Percentiles rank a stretch among this genome's conserved stretches.
phyloP scores from a whole-genome alignment of 1,140 invertebrate species.

The Geopemphigus sp. region DNA sequence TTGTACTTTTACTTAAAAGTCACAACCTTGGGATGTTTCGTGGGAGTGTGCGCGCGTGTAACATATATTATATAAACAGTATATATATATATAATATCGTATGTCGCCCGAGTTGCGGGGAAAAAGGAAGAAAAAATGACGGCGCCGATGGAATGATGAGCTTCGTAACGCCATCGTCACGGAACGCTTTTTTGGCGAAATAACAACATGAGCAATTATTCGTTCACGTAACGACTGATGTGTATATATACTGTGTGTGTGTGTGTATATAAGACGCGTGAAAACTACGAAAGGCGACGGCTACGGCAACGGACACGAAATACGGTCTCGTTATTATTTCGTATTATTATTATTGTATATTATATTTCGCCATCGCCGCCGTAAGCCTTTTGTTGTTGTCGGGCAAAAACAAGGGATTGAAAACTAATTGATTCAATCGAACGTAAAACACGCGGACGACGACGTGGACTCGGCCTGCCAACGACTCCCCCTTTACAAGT shows the following conservation, averaged over 20 bases:
- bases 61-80: background rate
- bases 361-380: background rate
- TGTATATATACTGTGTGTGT: background rate
- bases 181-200: background rate
- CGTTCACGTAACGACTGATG: background rate
- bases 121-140: background rate
- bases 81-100: background rate
- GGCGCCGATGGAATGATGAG: background rate
- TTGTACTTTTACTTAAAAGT: too few species aligned
- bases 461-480: background rate
- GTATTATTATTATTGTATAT: background rate
- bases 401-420: conserved; percentile 44
- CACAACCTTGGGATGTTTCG: too few species aligned
- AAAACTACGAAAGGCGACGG: background rate
- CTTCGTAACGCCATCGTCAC: conserved; percentile 42
- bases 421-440: conserved; percentile 50
- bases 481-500: background rate
- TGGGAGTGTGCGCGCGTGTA: background rate
- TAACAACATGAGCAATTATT: conserved; percentile 42
- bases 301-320: conserved; percentile 37
- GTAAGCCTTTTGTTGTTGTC: conserved; percentile 46
- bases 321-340: conserved; percentile 41
- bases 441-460: conserved; percentile 36
- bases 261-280: too few species aligned
- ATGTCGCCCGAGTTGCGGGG: background rate